These are phyloP conservation scores for Montipora foliosa DNA, from an alignment of 64 coral and sea anemone genomes.

Conservation along the genomic window DNA sequence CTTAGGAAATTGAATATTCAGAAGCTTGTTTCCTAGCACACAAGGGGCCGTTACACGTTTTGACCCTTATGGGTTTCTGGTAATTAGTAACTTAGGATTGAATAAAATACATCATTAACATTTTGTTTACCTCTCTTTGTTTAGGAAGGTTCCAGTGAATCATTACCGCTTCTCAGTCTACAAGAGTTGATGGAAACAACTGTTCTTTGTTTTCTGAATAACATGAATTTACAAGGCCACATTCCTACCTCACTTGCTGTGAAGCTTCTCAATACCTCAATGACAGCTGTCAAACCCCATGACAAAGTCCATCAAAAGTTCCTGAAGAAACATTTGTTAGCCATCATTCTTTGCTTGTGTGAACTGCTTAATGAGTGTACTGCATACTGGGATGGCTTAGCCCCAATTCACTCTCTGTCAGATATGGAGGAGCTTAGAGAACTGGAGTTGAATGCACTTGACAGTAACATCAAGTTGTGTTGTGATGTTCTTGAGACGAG, in stretches of 20 bases:
- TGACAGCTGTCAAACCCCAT: not conserved
- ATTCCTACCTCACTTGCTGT: slow-evolving; percentile 23
- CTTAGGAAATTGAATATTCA: too few relatives aligned
- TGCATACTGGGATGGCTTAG: slow-evolving; percentile 40
- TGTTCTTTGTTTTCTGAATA: slow-evolving; percentile 37
- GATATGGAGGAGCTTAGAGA: slow-evolving; percentile 36
- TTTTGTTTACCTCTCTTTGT: not conserved
- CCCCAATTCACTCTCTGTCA: slow-evolving; percentile 28
- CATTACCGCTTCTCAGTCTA: slow-evolving; percentile 8
- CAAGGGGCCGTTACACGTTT: too few relatives aligned
- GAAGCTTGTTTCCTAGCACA: too few relatives aligned
- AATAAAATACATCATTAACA: not conserved
- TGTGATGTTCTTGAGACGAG: not conserved
- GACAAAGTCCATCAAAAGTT: not conserved
- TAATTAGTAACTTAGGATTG: not conserved
- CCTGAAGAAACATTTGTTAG: slow-evolving; percentile 29
- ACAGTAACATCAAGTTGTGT: slow-evolving; percentile 10
- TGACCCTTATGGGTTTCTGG: too few relatives aligned
- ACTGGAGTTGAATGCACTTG: slow-evolving; percentile 19
- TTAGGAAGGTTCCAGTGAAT: not conserved
- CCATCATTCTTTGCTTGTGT: slow-evolving; percentile 37
- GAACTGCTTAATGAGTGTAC: slow-evolving; percentile 53
- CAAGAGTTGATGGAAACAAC: slow-evolving; percentile 13
- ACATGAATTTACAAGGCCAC: not conserved
- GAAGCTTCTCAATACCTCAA: slow-evolving; percentile 20